Evolutionary conservation across 1,140 invertebrate genomes (phyloP).

Genomic region (Aphaenogaster floridana): DNA sequence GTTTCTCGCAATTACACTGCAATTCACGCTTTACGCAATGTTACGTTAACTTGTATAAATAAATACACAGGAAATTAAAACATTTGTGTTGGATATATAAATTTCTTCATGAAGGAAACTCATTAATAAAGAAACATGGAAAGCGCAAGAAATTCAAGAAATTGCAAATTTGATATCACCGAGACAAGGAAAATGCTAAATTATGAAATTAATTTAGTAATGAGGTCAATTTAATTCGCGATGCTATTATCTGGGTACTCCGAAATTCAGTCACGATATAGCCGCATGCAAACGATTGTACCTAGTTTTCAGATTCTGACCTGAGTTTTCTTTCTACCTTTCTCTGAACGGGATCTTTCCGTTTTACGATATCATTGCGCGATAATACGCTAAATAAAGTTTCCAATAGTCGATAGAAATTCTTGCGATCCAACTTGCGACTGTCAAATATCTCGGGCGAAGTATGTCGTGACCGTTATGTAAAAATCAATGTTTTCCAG

Average conservation of each 20-base stretch:
- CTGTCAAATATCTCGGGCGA: slow-evolving; percentile 19
- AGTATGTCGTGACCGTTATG: slow-evolving; percentile 24
- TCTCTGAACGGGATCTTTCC: background rate
- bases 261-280: slow-evolving; percentile 8
- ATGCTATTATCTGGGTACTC: slow-evolving; percentile 37
- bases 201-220: slow-evolving; percentile 22
- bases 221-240: slow-evolving; percentile 24
- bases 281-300: background rate
- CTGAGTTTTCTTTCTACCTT: background rate
- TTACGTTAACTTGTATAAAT: background rate
- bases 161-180: background rate
- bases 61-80: background rate
- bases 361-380: slow-evolving; percentile 33
- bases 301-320: background rate
- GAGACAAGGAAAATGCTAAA: background rate
- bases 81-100: background rate
- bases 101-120: background rate
- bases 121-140: background rate
- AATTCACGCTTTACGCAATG: background rate
- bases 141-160: background rate
- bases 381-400: slow-evolving; percentile 45
- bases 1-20: background rate
- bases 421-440: background rate
- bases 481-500: slow-evolving; percentile 13
- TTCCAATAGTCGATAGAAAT: slow-evolving; percentile 47